Conservation (phyloP, 2,113 vertebrate genomes). For the Anhinga anhinga region DNA sequence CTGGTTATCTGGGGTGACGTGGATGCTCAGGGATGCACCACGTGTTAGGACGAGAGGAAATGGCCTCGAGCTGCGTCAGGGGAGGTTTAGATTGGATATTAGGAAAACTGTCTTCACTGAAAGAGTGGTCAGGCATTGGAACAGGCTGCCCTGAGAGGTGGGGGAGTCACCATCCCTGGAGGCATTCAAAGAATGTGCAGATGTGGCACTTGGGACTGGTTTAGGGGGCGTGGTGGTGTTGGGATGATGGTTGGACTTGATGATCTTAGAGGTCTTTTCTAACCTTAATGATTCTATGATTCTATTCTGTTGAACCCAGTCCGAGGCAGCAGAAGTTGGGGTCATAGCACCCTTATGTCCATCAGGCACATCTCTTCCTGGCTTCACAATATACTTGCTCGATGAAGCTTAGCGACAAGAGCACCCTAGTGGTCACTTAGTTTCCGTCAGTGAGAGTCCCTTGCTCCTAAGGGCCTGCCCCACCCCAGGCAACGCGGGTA, state of each 20-base stretch:
- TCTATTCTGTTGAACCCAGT: rapidly evolving
- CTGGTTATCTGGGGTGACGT: neutral
- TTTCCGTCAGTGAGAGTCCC: too few relatives aligned
- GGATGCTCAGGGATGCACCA: neutral
- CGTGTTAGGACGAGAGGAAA: too few relatives aligned
- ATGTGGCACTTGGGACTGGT: too few relatives aligned
- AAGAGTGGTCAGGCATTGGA: neutral
- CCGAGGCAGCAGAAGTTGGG: neutral
- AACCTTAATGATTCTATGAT: too few relatives aligned
- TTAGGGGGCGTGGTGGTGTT: too few relatives aligned
- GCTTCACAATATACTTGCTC: neutral
- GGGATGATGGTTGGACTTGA: too few relatives aligned
- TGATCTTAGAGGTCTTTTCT: too few relatives aligned
- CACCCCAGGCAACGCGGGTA: rapidly evolving
- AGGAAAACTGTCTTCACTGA: too few relatives aligned
- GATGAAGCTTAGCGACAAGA: neutral
- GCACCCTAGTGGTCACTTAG: too few relatives aligned
- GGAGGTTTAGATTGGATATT: too few relatives aligned
- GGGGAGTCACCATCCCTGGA: neutral
- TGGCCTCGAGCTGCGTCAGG: too few relatives aligned
- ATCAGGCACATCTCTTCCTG: neutral
- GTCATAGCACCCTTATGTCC: neutral
- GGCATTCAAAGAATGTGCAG: too few relatives aligned
- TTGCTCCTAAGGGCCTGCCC: neutral
- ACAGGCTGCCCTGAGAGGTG: neutral